These are phyloP conservation scores for Gadopsis bispinosus DNA, from an alignment of 2,797 vertebrate species.

Conservation along the genomic window DNA sequence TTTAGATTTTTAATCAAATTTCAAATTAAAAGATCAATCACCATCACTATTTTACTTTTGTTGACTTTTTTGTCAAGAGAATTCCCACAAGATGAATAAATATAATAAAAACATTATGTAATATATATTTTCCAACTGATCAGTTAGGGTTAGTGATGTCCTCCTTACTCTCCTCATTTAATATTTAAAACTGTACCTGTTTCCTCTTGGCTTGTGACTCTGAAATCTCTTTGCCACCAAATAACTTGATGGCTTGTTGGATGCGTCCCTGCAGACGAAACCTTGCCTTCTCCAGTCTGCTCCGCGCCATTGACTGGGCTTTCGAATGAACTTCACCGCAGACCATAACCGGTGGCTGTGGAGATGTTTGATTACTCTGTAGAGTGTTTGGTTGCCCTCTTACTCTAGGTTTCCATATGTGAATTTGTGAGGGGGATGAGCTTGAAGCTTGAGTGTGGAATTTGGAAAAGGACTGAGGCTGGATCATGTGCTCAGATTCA, in stretches of 20 bases:
- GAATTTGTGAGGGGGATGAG: background rate
- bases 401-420: slow-evolving; percentile 7
- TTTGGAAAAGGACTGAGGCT: slow-evolving; percentile 7
- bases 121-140: background rate
- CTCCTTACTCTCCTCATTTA: background rate
- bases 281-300: slow-evolving; percentile 86
- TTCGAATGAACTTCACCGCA: slow-evolving; percentile 69
- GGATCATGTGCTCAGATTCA: background rate
- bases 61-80: background rate
- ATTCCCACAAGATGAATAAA: background rate
- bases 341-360: slow-evolving; percentile 45
- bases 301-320: slow-evolving; percentile 76
- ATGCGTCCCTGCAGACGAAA: slow-evolving; percentile 85
- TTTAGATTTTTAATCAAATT: background rate
- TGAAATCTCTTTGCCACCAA: slow-evolving; percentile 79
- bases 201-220: slow-evolving; percentile 83
- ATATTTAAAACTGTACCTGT: slow-evolving; percentile 80
- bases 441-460: background rate
- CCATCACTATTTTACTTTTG: background rate
- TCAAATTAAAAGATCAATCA: background rate
- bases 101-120: too few species aligned
- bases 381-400: slow-evolving; percentile 19
- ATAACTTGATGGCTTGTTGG: slow-evolving; percentile 82
- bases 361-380: slow-evolving; percentile 11
- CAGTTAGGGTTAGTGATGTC: background rate